Evolutionary conservation across 2,113 vertebrate species (phyloP).

Genomic region (Oryzias woworae): DNA sequence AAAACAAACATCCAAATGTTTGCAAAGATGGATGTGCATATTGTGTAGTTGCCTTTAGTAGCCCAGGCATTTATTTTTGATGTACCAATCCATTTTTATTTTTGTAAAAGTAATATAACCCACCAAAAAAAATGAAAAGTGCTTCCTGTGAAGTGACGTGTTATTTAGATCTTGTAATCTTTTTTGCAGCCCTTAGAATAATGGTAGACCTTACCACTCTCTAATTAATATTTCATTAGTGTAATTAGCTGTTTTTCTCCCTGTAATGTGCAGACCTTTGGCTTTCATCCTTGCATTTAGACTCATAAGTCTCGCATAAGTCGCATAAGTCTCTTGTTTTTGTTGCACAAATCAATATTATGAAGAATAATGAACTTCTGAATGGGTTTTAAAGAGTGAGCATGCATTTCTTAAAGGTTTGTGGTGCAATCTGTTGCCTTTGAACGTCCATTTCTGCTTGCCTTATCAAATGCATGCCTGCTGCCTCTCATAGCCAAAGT

Average conservation of each 20-base stretch:
- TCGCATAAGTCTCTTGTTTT: background rate
- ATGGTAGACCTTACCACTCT: constrained; percentile 17
- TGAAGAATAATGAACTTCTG: constrained; percentile 8
- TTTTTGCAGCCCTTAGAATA: constrained; percentile 31
- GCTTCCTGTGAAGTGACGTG: constrained; percentile 17
- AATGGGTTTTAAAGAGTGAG: constrained; percentile 1
- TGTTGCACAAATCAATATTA: constrained; percentile 16
- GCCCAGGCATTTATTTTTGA: too few relatives aligned
- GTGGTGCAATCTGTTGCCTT: constrained; percentile 9
- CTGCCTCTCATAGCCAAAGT: constrained; percentile 18
- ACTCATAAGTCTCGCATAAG: too few relatives aligned
- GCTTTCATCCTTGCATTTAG: constrained; percentile 37
- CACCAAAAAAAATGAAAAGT: background rate
- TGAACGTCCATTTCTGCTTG: constrained; percentile 1
- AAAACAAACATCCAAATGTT: too few relatives aligned
- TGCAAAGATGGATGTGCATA: too few relatives aligned
- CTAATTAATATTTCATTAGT: constrained; percentile 48
- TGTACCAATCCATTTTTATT: too few relatives aligned
- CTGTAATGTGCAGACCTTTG: constrained; percentile 20
- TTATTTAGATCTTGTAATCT: constrained; percentile 18
- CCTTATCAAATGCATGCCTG: constrained; percentile 24
- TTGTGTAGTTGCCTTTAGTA: too few relatives aligned
- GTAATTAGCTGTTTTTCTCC: constrained; percentile 41
- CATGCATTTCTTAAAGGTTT: constrained; percentile 26
- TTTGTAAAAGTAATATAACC: too few relatives aligned